Percentiles rank a stretch among this genome's conserved stretches.
Conservation (phyloP, 1,140 invertebrate species). For the Dendroctonus valens region DNA sequence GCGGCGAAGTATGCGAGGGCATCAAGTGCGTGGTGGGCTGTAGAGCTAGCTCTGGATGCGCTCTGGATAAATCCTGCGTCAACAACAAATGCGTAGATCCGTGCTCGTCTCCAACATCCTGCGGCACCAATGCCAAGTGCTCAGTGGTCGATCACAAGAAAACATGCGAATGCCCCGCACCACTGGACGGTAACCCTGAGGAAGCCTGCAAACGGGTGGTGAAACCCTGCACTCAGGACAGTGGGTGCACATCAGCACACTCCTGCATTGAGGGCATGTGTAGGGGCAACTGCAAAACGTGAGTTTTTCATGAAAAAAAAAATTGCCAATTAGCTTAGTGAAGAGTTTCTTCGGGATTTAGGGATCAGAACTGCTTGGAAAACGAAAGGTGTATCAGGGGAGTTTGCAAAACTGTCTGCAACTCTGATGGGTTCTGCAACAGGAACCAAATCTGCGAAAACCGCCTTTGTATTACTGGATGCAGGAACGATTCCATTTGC, state of each 20-base stretch:
- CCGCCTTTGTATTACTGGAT: constrained; percentile 80
- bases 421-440: constrained; percentile 77
- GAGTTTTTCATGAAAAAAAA: constrained; percentile 19
- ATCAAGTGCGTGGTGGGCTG: constrained; percentile 77
- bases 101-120: constrained; percentile 73
- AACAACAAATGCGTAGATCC: constrained; percentile 75
- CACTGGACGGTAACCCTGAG: constrained; percentile 72
- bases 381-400: constrained; percentile 81
- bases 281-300: constrained; percentile 69
- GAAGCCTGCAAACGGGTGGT: constrained; percentile 68
- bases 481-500: constrained; percentile 79
- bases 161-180: constrained; percentile 69
- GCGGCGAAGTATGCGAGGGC: constrained; percentile 80
- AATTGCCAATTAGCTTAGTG: no score
- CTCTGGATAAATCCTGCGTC: constrained; percentile 65
- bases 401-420: constrained; percentile 79
- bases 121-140: constrained; percentile 80
- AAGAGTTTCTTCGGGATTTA: constrained; percentile 48
- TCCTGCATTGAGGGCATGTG: constrained; percentile 74
- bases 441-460: constrained; percentile 82
- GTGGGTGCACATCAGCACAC: constrained; percentile 66
- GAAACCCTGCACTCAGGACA: constrained; percentile 60
- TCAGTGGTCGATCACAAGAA: constrained; percentile 66
- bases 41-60: constrained; percentile 75
- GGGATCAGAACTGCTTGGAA: constrained; percentile 75